A percentile compares a stretch with the other conserved stretches of the same genome.
These are phyloP conservation scores for Trachelus stipa DNA, from an alignment of 2,888 invertebrate genomes.

Conservation along the genomic window DNA sequence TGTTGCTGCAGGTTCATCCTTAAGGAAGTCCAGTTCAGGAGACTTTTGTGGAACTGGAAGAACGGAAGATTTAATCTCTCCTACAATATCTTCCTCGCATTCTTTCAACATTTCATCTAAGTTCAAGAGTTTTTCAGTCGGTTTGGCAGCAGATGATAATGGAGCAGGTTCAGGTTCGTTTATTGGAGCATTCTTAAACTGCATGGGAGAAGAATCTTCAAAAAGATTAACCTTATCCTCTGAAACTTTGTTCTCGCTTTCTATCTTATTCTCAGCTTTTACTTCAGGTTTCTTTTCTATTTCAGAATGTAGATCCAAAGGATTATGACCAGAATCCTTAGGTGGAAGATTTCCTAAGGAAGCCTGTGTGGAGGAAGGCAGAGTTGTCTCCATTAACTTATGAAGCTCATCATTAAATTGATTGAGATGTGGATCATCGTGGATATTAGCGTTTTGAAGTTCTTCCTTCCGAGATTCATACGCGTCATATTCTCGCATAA, in stretches of 20 bases:
- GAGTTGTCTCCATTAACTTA: too few relatives aligned
- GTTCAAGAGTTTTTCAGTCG: not conserved
- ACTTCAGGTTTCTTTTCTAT: not conserved
- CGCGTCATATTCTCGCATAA: not conserved
- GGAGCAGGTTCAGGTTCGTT: not conserved
- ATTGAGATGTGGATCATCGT: not conserved
- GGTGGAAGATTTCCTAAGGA: not conserved
- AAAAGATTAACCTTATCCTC: not conserved
- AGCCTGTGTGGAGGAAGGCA: not conserved
- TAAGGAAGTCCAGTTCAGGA: conserved; percentile 43
- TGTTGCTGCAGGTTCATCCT: conserved; percentile 30
- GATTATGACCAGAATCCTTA: not conserved
- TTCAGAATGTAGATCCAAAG: not conserved
- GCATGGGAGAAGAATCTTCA: not conserved
- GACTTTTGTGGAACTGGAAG: conserved; percentile 47
- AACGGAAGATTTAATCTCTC: conserved; percentile 42
- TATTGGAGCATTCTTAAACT: not conserved
- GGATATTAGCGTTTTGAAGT: not conserved
- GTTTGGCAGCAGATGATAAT: not conserved
- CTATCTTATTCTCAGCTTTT: not conserved
- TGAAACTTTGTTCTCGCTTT: not conserved
- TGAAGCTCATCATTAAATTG: not conserved
- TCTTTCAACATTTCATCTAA: not conserved
- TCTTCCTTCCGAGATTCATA: not conserved
- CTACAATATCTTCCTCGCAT: conserved; percentile 25